Conservation (phyloP, 2,888 invertebrate species). For the Rhagonycha fulva region DNA sequence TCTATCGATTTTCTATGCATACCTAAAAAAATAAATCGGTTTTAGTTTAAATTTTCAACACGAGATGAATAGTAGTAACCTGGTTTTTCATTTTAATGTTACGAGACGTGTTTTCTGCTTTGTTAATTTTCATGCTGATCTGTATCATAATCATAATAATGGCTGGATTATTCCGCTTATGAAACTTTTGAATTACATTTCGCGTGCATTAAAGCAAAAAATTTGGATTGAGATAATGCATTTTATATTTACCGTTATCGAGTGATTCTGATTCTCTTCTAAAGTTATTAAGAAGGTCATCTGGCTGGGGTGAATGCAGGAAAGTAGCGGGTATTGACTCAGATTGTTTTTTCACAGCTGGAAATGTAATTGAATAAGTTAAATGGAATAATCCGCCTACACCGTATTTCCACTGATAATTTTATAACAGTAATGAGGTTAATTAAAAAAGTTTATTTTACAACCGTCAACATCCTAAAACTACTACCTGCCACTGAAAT, state of each 20-base stretch:
- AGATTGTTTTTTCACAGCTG: slow-evolving; percentile 32
- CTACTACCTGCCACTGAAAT: slow-evolving; percentile 6
- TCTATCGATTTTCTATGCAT: slow-evolving; percentile 99
- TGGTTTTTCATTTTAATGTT: neutral
- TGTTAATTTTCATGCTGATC: neutral
- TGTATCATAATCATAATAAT: neutral
- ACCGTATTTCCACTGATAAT: slow-evolving; percentile 27
- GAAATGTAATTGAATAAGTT: slow-evolving; percentile 29
- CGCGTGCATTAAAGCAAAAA: neutral
- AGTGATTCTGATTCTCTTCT: slow-evolving; percentile 21
- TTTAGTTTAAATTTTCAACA: neutral
- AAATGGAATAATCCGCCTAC: slow-evolving; percentile 14
- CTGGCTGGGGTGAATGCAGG: slow-evolving; percentile 31
- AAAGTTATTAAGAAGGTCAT: slow-evolving; percentile 29
- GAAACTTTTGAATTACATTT: slow-evolving; percentile 1
- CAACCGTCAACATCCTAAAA: neutral
- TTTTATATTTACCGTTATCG: slow-evolving; percentile 28
- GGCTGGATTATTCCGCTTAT: slow-evolving; percentile 1
- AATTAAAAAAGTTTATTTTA: neutral
- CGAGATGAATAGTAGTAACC: neutral
- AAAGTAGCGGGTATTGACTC: slow-evolving; percentile 31
- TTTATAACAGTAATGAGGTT: slow-evolving; percentile 3
- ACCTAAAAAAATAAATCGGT: slow-evolving; percentile 65
- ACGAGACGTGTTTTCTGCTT: neutral
- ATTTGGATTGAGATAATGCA: slow-evolving; percentile 14